Evolutionary conservation across 53 echinoderm and acorn worm genomes (phyloP), one percentile per base, ranked within the genome.

Genomic region (Holothuria scabra): DNA sequence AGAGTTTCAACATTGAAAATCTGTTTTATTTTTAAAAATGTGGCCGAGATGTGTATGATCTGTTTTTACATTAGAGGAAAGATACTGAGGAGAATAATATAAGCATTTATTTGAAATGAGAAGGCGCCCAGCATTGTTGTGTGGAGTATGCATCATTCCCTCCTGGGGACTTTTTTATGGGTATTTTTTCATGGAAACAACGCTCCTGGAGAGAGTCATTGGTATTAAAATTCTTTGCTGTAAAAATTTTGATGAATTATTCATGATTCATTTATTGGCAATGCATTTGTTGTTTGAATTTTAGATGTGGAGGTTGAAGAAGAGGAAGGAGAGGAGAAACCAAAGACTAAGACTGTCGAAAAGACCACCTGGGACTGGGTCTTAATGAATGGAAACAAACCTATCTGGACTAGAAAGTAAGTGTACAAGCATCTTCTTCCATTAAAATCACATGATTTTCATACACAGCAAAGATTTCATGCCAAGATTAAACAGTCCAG

Each of bases 361-460:
- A 97, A 97, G 89, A 97, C 97, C n/a, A 97, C 97, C 12, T 97
- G 97, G 97, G 97, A 97, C 83, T 97, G 97, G 97, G 85, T 84
- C 35, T 60, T 97, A 61, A 97, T 97, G 97, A 97, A 97, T 66
- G 90, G 79, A 56, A 97, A 92, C 91, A 97, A 97, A 86, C 97
- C 97, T 14, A 92, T 97, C 92, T 97, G 97, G 97, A 97, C 97
- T 22, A 92, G 97, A 75, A 87, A 49, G 97, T 94, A 80, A 94
- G 92, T 24, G 12, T 21, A 10, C 48, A 12, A n/a, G n/a, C n/a
- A n/a, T n/a, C n/a, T n/a, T n/a, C n/a, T n/a, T n/a, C n/a, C n/a
- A n/a, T n/a, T n/a, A n/a, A n/a, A n/a, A n/a, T n/a, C n/a, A n/a
- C n/a, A n/a, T n/a, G n/a, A n/a, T n/a, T n/a, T 12, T 13, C 48